Conservation (phyloP, 2,113 vertebrate genomes). For the Tamias sibiricus region DNA sequence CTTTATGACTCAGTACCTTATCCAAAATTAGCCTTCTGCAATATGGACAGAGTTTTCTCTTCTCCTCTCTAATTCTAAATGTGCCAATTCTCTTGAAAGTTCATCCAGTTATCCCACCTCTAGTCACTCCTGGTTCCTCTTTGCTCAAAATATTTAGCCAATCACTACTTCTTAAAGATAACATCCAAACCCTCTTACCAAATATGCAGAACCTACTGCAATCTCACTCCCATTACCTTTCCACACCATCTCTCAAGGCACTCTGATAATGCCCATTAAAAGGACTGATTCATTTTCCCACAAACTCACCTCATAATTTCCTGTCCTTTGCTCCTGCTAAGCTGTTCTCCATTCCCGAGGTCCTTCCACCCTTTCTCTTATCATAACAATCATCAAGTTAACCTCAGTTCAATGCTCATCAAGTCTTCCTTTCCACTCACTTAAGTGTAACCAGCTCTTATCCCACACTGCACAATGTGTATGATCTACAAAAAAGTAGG, state of each 20-base stretch:
- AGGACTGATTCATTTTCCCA: not conserved
- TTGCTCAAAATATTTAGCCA: not conserved
- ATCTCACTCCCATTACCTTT: not conserved
- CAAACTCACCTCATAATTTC: not conserved
- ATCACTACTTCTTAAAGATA: not conserved
- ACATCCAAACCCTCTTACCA: not conserved
- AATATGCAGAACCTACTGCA: not conserved
- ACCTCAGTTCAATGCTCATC: too few species aligned
- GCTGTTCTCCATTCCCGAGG: not conserved
- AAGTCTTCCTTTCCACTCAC: not conserved
- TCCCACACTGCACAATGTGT: rapidly evolving
- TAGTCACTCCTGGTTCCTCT: not conserved
- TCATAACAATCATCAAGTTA: not conserved
- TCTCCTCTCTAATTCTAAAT: not conserved
- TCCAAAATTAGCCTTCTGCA: not conserved
- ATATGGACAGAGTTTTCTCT: not conserved
- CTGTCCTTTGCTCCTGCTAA: not conserved
- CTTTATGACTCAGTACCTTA: too few species aligned
- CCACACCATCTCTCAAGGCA: not conserved
- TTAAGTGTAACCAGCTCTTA: not conserved
- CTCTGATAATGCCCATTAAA: not conserved
- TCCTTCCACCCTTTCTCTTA: not conserved
- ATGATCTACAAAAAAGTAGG: too few species aligned
- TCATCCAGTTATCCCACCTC: not conserved
- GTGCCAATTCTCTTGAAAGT: not conserved